Conservation (phyloP, 2,113 vertebrate species). For the Hyaena hyaena region DNA sequence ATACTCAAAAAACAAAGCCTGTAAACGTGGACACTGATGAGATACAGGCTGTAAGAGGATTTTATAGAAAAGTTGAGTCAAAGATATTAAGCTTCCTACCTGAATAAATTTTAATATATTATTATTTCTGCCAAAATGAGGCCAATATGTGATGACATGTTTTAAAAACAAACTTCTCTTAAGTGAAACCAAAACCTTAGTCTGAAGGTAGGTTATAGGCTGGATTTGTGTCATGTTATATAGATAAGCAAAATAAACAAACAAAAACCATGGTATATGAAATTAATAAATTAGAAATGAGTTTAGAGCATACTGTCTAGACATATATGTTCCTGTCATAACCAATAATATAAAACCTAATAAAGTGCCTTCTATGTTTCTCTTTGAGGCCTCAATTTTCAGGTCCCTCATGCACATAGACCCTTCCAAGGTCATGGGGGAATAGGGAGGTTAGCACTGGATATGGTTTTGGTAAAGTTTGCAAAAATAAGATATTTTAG, state of each 20-base stretch:
- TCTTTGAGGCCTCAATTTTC: background rate
- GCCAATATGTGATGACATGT: background rate
- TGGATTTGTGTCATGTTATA: background rate
- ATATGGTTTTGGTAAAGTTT: background rate
- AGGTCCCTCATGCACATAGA: background rate
- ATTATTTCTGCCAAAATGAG: background rate
- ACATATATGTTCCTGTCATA: background rate
- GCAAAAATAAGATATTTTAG: background rate
- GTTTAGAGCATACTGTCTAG: background rate
- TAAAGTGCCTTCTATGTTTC: background rate
- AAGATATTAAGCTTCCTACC: background rate
- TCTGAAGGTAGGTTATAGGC: background rate
- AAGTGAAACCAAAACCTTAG: background rate
- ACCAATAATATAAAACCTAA: background rate
- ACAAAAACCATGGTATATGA: background rate
- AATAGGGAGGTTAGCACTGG: background rate
- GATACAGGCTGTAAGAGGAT: background rate
- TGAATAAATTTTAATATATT: constrained; percentile 17
- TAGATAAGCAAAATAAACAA: background rate
- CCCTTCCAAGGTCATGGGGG: background rate
- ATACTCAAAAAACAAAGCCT: background rate
- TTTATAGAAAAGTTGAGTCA: background rate
- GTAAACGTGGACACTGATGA: background rate
- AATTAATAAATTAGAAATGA: background rate
- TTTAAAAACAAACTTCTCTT: background rate